A percentile compares a stretch with the other conserved stretches of the same genome.
These are phyloP conservation scores for Napeogenes sylphis DNA, from an alignment of 2,888 invertebrate genomes.

Conservation along the genomic window DNA sequence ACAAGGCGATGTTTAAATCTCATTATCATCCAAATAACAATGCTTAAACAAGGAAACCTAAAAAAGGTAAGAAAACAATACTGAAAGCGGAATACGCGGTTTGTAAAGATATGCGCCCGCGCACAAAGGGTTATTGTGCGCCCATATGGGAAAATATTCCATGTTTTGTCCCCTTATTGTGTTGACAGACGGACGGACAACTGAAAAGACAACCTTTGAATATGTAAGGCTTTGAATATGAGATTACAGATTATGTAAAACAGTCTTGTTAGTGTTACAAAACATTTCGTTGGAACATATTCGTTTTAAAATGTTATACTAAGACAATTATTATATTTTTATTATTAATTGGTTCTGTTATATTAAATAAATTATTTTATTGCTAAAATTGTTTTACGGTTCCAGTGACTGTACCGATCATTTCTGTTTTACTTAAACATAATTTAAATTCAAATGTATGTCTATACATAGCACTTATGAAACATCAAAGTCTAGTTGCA, in stretches of 20 bases:
- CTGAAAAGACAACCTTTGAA: conserved; percentile 73
- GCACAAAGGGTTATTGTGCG: conserved; percentile 67
- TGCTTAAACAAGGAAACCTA: conserved; percentile 31
- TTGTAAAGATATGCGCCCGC: conserved; percentile 48
- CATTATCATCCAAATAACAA: conserved; percentile 18
- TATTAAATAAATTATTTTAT: too few species aligned
- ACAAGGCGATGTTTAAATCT: conserved; percentile 1
- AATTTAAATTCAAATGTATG: too few species aligned
- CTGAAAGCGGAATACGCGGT: conserved; percentile 45
- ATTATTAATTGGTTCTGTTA: too few species aligned
- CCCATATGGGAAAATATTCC: conserved; percentile 73
- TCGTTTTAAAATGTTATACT: background rate
- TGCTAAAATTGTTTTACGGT: too few species aligned
- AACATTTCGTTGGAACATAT: conserved; percentile 4
- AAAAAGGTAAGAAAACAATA: conserved; percentile 51
- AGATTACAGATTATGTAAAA: conserved; percentile 48
- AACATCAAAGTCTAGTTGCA: too few species aligned
- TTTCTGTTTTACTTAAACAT: too few species aligned
- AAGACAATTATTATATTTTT: too few species aligned
- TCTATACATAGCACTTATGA: too few species aligned
- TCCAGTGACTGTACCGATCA: too few species aligned
- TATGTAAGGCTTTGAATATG: conserved; percentile 57
- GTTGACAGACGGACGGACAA: conserved; percentile 70
- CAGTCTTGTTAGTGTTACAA: conserved; percentile 38
- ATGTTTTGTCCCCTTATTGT: conserved; percentile 74